phyloP scores from a whole-genome alignment of 1,140 invertebrate genomes.

The Saccostrea glomerata region DNA sequence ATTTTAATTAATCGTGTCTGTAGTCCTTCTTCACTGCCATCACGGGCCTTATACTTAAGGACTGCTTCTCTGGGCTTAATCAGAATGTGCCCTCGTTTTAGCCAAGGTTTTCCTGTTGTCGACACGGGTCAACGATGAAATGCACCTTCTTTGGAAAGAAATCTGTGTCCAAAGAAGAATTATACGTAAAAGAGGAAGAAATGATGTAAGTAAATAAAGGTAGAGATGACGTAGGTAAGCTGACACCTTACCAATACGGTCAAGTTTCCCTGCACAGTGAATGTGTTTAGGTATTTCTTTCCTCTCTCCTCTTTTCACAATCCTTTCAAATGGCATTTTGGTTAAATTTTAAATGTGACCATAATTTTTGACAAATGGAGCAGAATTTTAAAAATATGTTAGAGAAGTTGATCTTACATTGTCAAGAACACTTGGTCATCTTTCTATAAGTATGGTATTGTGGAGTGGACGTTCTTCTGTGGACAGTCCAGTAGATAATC shows the following conservation, averaged over 20 bases:
- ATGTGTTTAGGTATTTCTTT: too few species aligned
- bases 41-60: constrained; percentile 12
- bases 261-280: too few species aligned
- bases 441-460: too few species aligned
- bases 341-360: too few species aligned
- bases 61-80: not conserved
- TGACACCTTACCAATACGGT: too few species aligned
- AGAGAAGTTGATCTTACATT: too few species aligned
- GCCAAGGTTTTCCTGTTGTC: constrained; percentile 23
- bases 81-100: constrained; percentile 10
- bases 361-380: too few species aligned
- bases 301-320: too few species aligned
- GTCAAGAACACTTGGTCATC: too few species aligned
- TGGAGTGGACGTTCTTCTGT: too few species aligned
- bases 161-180: constrained; percentile 36
- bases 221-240: not conserved
- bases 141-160: constrained; percentile 37
- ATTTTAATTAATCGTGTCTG: not conserved
- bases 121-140: constrained; percentile 31
- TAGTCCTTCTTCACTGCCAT: constrained; percentile 1
- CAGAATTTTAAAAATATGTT: too few species aligned
- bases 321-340: too few species aligned
- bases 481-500: not conserved
- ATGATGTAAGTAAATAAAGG: constrained; percentile 13
- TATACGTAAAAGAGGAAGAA: constrained; percentile 29